A percentile compares a stretch with the other conserved stretches of the same genome.
Conservation (phyloP, 1,140 invertebrate genomes). For the Homalodisca vitripennis region DNA sequence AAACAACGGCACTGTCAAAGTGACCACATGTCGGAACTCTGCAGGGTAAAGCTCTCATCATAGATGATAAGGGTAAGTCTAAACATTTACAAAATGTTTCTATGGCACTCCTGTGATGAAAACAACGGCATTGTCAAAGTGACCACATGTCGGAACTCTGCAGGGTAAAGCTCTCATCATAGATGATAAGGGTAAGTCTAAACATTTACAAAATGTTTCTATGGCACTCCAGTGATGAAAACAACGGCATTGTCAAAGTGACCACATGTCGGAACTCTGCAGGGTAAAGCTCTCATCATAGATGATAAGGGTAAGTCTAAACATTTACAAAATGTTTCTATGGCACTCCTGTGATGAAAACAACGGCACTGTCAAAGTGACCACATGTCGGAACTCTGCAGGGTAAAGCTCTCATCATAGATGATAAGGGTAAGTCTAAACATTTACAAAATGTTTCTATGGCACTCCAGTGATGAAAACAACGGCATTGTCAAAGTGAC, state of each 20-base stretch:
- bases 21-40: too few species aligned
- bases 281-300: too few species aligned
- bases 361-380: slow-evolving; percentile 40
- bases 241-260: too few species aligned
- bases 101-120: slow-evolving; percentile 45
- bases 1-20: too few species aligned
- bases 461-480: slow-evolving; percentile 44
- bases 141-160: slow-evolving; percentile 73
- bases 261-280: too few species aligned
- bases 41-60: too few species aligned
- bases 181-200: slow-evolving; percentile 75
- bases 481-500: slow-evolving; percentile 41
- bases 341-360: slow-evolving; percentile 45
- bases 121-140: slow-evolving; percentile 41
- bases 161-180: slow-evolving; percentile 78
- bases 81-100: slow-evolving; percentile 43
- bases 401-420: slow-evolving; percentile 74
- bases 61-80: too few species aligned
- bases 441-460: too few species aligned
- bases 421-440: slow-evolving; percentile 74
- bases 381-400: slow-evolving; percentile 82
- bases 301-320: too few species aligned
- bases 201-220: too few species aligned
- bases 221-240: too few species aligned
- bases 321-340: too few species aligned